Base-by-base conservation (phyloP, 2,888 invertebrate genomes). In the Drosophila neotestacea region DNA sequence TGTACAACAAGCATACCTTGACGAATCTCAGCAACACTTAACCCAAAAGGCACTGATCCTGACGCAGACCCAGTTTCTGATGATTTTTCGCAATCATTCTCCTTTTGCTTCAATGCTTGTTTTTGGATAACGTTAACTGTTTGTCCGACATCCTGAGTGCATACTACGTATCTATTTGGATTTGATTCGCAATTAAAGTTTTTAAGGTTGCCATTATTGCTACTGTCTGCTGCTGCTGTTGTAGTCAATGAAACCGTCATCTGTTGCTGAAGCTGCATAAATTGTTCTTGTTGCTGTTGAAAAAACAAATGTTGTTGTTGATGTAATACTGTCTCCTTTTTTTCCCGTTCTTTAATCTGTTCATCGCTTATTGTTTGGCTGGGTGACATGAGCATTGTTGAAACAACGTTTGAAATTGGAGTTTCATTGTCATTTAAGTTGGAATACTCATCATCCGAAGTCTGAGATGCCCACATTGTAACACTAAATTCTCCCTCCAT, bases 401-500 rank as follows among this genome's bases (percentile, higher is more conserved):
- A 34, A 10, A 9, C 48, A 27, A n/a, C 34, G 52, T 52, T 58
- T 6, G 54, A 32, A 30, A 22, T 22, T 22, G 10, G 16, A 38
- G 13, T 60, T 10, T 56, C 81, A 97, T 93, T 96, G 97, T 41
- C 65, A 58, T 50, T 73, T 9, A 70, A 27, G 38, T 97, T 97
- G 1, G 98, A 97, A 92, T 98, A 97, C 94, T 97, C 97, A 90
- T 98, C 97, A 88, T 97, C 97, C 10, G 95, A 95, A 38, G 94
- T 94, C 0, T 97, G 98, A 0, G 98, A 97, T 44, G 98, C 98
- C 98, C 98, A 98, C 98, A 98, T 98, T 73, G 98, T 98, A 75
- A 98, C 98, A 44, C 96, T 97, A 93, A 98, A 98, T 94, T 98
- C 98, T 38, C 98, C 98, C 93, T 98, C 98, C 95, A 98, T 96